A percentile compares a stretch with the other conserved stretches of the same genome.
Evolutionary conservation across 2,113 vertebrate genomes (phyloP).

Genomic region (Cavia porcellus): DNA sequence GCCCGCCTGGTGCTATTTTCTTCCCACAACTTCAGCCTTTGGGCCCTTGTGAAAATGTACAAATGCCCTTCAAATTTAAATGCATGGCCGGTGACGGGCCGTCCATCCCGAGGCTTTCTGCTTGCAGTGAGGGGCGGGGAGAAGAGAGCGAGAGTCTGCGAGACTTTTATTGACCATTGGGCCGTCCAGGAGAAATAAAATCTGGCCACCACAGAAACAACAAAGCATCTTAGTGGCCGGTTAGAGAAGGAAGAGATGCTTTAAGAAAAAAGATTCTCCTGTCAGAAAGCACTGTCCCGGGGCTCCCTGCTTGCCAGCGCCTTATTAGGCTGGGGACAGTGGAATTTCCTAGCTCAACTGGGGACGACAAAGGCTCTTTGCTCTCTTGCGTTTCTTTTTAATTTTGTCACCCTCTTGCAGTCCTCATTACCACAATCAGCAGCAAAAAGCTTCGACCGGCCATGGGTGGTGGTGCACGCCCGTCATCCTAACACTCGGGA

Average conservation of each 20-base stretch:
- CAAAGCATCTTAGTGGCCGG: conserved; percentile 82
- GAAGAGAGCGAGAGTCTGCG: background rate
- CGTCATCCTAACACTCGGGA: background rate
- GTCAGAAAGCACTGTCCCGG: conserved; percentile 73
- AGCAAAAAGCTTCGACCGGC: background rate
- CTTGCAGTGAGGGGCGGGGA: background rate
- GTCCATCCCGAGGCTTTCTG: conserved; percentile 55
- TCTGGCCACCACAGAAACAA: conserved; percentile 78
- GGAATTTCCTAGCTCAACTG: conserved; percentile 69
- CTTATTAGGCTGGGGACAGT: conserved; percentile 69
- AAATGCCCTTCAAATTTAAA: conserved; percentile 77
- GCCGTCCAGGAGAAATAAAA: conserved; percentile 56
- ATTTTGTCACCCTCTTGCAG: conserved; percentile 6
- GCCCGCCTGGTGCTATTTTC: background rate
- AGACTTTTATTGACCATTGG: conserved; percentile 61
- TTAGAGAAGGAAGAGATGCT: conserved; percentile 79
- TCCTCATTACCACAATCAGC: background rate
- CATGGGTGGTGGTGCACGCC: background rate
- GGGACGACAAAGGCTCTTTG: conserved; percentile 44
- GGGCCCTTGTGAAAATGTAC: conserved; percentile 73
- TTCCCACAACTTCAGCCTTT: conserved; percentile 47
- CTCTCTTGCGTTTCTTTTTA: background rate
- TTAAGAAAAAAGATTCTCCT: conserved; percentile 81
- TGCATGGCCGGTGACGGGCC: conserved; percentile 32
- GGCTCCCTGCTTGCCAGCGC: conserved; percentile 74